phyloP scores from a whole-genome alignment of 1,140 invertebrate genomes.

The Trichoplusia ni region DNA sequence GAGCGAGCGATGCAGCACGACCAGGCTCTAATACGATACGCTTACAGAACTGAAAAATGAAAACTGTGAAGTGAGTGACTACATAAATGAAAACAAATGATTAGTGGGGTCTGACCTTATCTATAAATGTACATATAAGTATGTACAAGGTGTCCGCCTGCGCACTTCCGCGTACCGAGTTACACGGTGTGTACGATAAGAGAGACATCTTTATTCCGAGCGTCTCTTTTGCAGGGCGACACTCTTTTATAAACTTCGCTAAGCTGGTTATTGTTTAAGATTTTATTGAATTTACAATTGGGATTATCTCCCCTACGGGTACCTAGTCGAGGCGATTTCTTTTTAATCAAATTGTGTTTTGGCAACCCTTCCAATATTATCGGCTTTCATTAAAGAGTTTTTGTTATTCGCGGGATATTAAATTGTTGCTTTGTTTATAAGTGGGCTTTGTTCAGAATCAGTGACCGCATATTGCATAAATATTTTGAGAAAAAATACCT shows the following conservation, averaged over 20 bases:
- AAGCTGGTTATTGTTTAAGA: constrained; percentile 55
- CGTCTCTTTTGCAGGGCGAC: constrained; percentile 35
- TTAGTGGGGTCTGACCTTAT: no score
- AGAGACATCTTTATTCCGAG: neutral
- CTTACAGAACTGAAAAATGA: no score
- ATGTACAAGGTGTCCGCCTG: no score
- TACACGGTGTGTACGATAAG: neutral
- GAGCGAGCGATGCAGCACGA: neutral
- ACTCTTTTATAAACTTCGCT: constrained; percentile 44
- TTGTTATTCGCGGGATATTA: neutral
- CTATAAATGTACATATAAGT: no score
- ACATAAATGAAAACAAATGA: no score
- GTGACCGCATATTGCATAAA: no score
- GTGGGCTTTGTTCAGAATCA: no score
- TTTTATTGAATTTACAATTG: constrained; percentile 56
- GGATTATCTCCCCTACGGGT: constrained; percentile 41
- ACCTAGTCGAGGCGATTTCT: constrained; percentile 22
- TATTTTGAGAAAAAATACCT: no score
- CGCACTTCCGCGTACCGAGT: no score
- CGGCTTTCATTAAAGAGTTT: constrained; percentile 10
- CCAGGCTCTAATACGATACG: no score
- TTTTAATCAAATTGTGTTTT: constrained; percentile 44
- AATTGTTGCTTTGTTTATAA: neutral
- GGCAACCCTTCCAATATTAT: constrained; percentile 27
- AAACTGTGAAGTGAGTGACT: no score